phyloP scores from a whole-genome alignment of 37 sponge, comb jelly and placozoan genomes.

The Lycopodina hypogea region DNA sequence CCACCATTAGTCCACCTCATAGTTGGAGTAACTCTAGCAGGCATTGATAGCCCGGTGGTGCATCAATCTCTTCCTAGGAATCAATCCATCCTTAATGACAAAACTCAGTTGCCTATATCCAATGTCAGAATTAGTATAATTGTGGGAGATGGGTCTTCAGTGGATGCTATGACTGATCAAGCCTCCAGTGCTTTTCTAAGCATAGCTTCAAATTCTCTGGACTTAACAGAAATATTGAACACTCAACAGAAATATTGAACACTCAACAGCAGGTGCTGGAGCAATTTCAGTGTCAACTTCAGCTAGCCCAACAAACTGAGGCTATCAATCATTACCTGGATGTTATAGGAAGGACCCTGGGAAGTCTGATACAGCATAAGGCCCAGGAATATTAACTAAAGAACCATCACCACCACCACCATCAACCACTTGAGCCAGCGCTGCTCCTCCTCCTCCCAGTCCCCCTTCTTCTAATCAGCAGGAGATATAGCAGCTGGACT shows the following conservation, averaged over 20 bases:
- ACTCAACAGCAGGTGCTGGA: constrained; percentile 84
- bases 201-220: constrained; percentile 66
- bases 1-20: not conserved
- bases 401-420: constrained; percentile 11
- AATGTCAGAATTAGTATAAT: constrained; percentile 48
- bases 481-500: not conserved
- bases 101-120: constrained; percentile 12
- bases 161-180: constrained; percentile 24
- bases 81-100: constrained; percentile 3
- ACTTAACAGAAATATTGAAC: constrained; percentile 79
- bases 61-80: constrained; percentile 3
- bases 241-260: too few species aligned
- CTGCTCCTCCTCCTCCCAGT: not conserved
- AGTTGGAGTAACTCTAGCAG: constrained; percentile 1
- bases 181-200: constrained; percentile 66
- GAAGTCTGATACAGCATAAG: constrained; percentile 75
- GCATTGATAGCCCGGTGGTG: not conserved
- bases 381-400: constrained; percentile 65
- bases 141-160: constrained; percentile 22
- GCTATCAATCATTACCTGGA: constrained; percentile 80
- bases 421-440: not conserved
- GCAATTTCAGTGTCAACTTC: constrained; percentile 80
- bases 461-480: not conserved
- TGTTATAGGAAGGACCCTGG: constrained; percentile 75
- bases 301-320: constrained; percentile 77